phyloP scores from a whole-genome alignment of 2,797 vertebrate genomes.

The Cyprinella venusta region DNA sequence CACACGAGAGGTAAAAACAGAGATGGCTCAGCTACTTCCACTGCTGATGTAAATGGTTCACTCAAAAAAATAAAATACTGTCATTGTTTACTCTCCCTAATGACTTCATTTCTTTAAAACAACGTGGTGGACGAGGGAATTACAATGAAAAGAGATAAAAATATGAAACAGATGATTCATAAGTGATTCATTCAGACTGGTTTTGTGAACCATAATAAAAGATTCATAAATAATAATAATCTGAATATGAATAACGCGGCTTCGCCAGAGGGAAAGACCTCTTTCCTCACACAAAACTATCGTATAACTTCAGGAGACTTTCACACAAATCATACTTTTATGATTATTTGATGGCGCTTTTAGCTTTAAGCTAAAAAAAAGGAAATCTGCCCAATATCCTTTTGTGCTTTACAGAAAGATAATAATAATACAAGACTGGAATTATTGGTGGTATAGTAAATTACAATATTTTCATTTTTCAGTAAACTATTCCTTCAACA shows the following conservation, averaged over 20 bases:
- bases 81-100: background rate
- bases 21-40: conserved; percentile 4
- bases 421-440: background rate
- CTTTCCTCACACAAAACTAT: background rate
- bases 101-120: background rate
- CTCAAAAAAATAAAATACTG: background rate
- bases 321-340: background rate
- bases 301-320: background rate
- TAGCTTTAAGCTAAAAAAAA: no score
- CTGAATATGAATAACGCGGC: background rate
- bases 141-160: background rate
- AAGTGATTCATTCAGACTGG: background rate
- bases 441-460: background rate
- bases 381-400: background rate
- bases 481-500: background rate
- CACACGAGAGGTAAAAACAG: background rate
- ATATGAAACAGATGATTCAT: background rate
- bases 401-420: background rate
- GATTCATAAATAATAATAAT: background rate
- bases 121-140: background rate
- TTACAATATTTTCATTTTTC: background rate
- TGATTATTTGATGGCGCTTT: background rate
- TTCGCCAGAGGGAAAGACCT: background rate
- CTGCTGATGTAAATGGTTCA: conserved; percentile 18
- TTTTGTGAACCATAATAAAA: background rate